Conservation (phyloP, 2,888 invertebrate genomes). For the Scaptomyza tumidula region DNA sequence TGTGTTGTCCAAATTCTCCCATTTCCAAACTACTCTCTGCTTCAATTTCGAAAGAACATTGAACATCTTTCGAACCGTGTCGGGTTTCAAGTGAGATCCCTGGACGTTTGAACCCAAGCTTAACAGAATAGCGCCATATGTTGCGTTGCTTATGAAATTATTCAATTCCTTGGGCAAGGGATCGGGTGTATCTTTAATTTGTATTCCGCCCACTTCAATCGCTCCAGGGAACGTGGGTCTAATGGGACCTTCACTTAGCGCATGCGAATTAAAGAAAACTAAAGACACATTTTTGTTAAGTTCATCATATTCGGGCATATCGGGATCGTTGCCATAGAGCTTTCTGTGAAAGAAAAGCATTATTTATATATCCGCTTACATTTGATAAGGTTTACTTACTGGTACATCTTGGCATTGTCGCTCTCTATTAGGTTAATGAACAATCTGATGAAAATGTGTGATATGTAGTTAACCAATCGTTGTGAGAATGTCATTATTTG, state of each 20-base stretch:
- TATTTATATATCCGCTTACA: no score
- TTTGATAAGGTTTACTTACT: slow-evolving; percentile 34
- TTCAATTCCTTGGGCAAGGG: slow-evolving; percentile 80
- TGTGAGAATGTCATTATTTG: slow-evolving; percentile 49
- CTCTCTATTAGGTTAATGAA: slow-evolving; percentile 10
- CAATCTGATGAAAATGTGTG: neutral
- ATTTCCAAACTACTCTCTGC: slow-evolving; percentile 89
- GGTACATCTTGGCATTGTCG: slow-evolving; percentile 30
- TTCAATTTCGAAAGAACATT: slow-evolving; percentile 87
- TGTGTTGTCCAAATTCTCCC: slow-evolving; percentile 86
- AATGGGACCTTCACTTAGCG: slow-evolving; percentile 76
- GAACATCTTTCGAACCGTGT: slow-evolving; percentile 86
- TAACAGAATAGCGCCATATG: slow-evolving; percentile 85
- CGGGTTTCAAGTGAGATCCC: slow-evolving; percentile 83
- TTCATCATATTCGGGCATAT: slow-evolving; percentile 68
- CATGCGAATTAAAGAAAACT: slow-evolving; percentile 74
- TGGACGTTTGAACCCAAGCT: slow-evolving; percentile 84
- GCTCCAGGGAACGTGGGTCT: slow-evolving; percentile 78
- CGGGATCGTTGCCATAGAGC: slow-evolving; percentile 54
- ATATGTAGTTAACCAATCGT: slow-evolving; percentile 55
- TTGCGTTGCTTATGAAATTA: slow-evolving; percentile 77
- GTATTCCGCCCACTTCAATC: slow-evolving; percentile 83
- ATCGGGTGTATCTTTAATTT: slow-evolving; percentile 78
- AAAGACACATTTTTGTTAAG: slow-evolving; percentile 80
- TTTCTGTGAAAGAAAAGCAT: slow-evolving; percentile 10